Percentiles rank a stretch among this genome's conserved stretches.
These are phyloP conservation scores for Eulemur macaco DNA, from an alignment of 2,113 vertebrate genomes.

Conservation along the genomic window DNA sequence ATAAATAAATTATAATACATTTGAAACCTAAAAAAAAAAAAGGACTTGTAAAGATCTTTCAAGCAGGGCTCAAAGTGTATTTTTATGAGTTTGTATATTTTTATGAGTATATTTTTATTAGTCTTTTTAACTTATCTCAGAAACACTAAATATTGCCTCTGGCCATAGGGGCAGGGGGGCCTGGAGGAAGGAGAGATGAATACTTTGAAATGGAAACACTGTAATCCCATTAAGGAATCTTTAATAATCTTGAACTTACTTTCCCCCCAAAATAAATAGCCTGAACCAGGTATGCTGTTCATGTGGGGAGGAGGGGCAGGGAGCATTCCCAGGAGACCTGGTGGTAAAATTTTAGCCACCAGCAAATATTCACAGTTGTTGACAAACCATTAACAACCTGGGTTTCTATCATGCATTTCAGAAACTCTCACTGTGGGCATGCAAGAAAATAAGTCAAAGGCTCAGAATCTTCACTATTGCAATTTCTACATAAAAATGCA, in stretches of 20 bases:
- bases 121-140: constrained; percentile 54
- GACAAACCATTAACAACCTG: constrained; percentile 55
- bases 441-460: constrained; percentile 4
- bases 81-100: neutral
- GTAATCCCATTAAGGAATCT: constrained; percentile 4
- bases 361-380: constrained; percentile 66
- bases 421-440: neutral
- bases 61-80: neutral
- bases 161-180: neutral
- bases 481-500: constrained; percentile 52
- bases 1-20: neutral
- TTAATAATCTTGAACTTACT: constrained; percentile 11
- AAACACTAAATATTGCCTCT: neutral
- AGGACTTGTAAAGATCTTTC: neutral
- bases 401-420: constrained; percentile 39
- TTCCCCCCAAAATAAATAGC: neutral
- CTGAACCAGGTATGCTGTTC: constrained; percentile 11
- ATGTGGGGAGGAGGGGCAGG: neutral
- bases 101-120: neutral
- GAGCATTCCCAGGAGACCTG: constrained; percentile 29
- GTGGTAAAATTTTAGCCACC: constrained; percentile 49
- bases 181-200: neutral
- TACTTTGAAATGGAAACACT: neutral
- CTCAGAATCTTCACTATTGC: constrained; percentile 46
- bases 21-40: neutral